Evolutionary conservation across 2,113 vertebrate genomes (phyloP), one percentile per base, ranked within the genome.

Genomic region (Tragelaphus strepsiceros): DNA sequence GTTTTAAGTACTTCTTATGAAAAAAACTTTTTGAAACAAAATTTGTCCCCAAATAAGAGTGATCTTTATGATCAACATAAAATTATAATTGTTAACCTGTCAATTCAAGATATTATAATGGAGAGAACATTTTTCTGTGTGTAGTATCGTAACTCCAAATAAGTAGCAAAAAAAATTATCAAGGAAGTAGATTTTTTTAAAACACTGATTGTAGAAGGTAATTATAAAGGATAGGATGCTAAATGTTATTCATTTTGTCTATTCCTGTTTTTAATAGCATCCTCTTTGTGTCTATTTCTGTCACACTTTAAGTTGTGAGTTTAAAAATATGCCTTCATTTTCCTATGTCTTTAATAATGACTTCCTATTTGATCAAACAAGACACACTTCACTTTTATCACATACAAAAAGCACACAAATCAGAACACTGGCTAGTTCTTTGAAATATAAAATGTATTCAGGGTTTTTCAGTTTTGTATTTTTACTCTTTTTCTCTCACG

Each of bases 251-350:
- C 4, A 6, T 84, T 61, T 62, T 17, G 32, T 87, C 16, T 87
- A 13, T 85, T 59, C 94, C 28, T 86, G 7, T 49, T 93, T 92
- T 80, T 39, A 90, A 78, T 53, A 80, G 32, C 22, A 46, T 64
- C 11, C 32, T 78, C 85, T 93, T 92, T 74, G 10, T 78, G 22
- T 96, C 46, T 95, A 12, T 62, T 93, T 53, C 51, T 97, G 3
- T 91, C 22, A 89, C 11, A 93, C 3, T 80, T 95, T 64, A 82
- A 94, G 95, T 58, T 84, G 28, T 58, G 35, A 88, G 43, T 94
- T 96, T 49, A 93, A 92, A 95, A 96, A 51, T 21, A 19, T 49
- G 12, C 32, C 77, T 92, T 95, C 30, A 62, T 96, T 93, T 94
- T 91, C 30, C 43, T 94, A 0, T 95, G 22, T 77, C 24, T 89